Percentiles rank a stretch among this genome's conserved stretches.
These are phyloP conservation scores for Achlya flavicornis DNA, from an alignment of 2,888 invertebrate species.

Conservation along the genomic window DNA sequence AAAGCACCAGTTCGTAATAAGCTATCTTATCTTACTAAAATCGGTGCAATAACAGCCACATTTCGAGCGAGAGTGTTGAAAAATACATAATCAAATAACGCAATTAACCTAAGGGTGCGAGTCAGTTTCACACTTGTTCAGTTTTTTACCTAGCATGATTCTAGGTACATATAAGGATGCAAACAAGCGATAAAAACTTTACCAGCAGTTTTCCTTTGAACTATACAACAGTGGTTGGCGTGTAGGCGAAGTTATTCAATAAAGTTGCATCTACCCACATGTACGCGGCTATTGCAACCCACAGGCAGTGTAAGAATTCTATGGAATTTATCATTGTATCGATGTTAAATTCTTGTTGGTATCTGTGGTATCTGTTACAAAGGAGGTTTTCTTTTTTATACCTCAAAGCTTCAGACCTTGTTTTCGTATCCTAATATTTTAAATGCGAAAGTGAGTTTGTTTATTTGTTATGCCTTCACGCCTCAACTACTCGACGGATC, in stretches of 20 bases:
- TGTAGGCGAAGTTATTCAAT: neutral
- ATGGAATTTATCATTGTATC: neutral
- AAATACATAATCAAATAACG: no score
- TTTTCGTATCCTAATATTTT: no score
- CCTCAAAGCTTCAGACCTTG: neutral
- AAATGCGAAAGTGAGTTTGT: no score
- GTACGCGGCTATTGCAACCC: neutral
- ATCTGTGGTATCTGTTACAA: neutral
- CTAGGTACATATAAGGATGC: neutral
- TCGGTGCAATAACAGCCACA: no score
- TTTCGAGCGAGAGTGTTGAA: no score
- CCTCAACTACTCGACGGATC: no score
- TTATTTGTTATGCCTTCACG: no score
- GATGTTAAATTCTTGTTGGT: neutral
- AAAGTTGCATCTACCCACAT: slow-evolving; percentile 8
- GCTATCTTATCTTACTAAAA: no score
- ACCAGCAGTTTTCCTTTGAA: neutral
- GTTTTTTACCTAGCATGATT: neutral
- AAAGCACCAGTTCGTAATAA: no score
- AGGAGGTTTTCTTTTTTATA: no score
- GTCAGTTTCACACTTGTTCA: no score
- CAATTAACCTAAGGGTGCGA: no score
- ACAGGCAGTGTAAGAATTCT: neutral
- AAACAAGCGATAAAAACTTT: neutral
- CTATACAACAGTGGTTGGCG: neutral